phyloP scores from a whole-genome alignment of 2,113 vertebrate genomes.

The Guaruba guarouba region DNA sequence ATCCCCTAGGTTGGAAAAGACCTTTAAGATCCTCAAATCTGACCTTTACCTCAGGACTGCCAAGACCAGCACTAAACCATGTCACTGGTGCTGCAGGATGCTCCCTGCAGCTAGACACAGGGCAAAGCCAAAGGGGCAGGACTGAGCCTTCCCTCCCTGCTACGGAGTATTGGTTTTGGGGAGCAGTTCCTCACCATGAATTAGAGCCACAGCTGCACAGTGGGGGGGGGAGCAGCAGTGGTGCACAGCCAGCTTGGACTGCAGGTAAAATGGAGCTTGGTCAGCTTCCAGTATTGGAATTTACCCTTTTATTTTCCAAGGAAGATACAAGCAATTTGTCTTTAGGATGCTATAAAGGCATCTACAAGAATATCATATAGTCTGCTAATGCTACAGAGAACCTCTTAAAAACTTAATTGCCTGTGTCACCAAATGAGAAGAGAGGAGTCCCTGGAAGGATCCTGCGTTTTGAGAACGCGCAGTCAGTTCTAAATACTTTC shows the following conservation, averaged over 20 bases:
- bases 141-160: not conserved
- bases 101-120: not conserved
- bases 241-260: not conserved
- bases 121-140: not conserved
- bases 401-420: conserved; percentile 56
- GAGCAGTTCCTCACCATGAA: not conserved
- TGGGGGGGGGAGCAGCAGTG: not conserved
- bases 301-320: not conserved
- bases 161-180: not conserved
- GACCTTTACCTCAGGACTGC: not conserved
- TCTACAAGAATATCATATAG: conserved; percentile 16
- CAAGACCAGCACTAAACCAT: not conserved
- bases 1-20: not conserved
- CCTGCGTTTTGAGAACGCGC: conserved; percentile 12
- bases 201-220: not conserved
- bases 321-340: conserved; percentile 29
- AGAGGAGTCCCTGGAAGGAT: conserved; percentile 28
- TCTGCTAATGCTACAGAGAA: conserved; percentile 26
- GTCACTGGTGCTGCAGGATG: not conserved
- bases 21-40: not conserved
- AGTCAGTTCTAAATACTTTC: conserved; percentile 9
- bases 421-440: conserved; percentile 44
- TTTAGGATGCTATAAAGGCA: conserved; percentile 27
- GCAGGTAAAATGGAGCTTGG: not conserved
- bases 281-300: not conserved